phyloP scores from a whole-genome alignment of 1,140 invertebrate species.

The Scaptomyza hsui region DNA sequence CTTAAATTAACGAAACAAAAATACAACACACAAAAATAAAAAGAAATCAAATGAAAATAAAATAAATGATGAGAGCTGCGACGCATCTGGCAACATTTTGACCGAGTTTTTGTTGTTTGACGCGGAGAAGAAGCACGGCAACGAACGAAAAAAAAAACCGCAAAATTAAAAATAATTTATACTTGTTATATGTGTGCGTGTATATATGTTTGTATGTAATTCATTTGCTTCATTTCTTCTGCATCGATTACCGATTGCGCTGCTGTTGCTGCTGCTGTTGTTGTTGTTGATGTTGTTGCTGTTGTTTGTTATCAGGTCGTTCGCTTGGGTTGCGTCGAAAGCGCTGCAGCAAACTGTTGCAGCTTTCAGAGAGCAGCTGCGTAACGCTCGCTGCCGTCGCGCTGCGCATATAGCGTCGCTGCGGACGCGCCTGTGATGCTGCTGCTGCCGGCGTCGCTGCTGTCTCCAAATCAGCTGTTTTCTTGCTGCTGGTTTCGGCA shows the following conservation, averaged over 20 bases:
- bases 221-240: constrained; percentile 69
- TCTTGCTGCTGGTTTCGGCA: constrained; percentile 30
- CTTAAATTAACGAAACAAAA: constrained; percentile 50
- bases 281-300: constrained; percentile 53
- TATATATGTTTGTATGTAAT: constrained; percentile 28
- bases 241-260: constrained; percentile 79
- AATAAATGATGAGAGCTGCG: constrained; percentile 48
- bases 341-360: constrained; percentile 91
- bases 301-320: constrained; percentile 81
- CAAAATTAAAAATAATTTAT: constrained; percentile 79
- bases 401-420: constrained; percentile 89
- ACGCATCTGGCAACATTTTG: constrained; percentile 65
- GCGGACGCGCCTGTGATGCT: constrained; percentile 84
- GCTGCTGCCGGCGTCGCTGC: constrained; percentile 21
- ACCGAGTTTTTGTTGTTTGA: constrained; percentile 71
- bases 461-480: constrained; percentile 65
- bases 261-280: constrained; percentile 46
- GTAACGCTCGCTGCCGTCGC: constrained; percentile 92
- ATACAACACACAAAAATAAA: constrained; percentile 44
- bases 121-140: constrained; percentile 33
- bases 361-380: constrained; percentile 92
- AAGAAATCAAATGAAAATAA: constrained; percentile 50
- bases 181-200: constrained; percentile 12
- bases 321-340: constrained; percentile 90
- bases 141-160: constrained; percentile 34